Conservation (phyloP, 2,113 vertebrate species). For the Lycaon pictus region DNA sequence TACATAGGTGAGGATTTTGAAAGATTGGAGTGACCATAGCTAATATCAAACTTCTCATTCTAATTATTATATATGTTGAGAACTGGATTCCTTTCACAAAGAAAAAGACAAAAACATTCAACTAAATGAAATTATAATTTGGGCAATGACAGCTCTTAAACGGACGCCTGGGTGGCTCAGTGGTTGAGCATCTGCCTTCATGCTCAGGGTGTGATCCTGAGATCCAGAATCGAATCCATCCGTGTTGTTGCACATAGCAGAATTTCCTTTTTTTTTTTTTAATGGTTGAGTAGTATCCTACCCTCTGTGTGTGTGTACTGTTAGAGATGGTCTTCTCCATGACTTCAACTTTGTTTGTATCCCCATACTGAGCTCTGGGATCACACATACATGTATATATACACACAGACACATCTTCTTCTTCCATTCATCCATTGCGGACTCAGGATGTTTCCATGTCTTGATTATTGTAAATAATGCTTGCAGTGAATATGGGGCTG, state of each 20-base stretch:
- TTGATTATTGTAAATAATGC: not conserved
- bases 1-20: not conserved
- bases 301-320: not conserved
- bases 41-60: not conserved
- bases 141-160: not conserved
- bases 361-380: too few species aligned
- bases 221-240: too few species aligned
- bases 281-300: not conserved
- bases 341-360: too few species aligned
- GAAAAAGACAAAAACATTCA: not conserved
- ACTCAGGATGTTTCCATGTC: not conserved
- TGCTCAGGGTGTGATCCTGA: too few species aligned
- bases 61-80: not conserved
- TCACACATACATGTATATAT: too few species aligned
- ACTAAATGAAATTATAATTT: slow-evolving; percentile 11
- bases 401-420: not conserved
- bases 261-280: not conserved
- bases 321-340: too few species aligned
- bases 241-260: not conserved
- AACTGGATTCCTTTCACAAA: not conserved
- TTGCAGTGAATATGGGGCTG: not conserved
- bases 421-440: not conserved
- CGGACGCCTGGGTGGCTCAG: too few species aligned
- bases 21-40: not conserved
- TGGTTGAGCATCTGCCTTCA: too few species aligned